These are phyloP conservation scores for Macrophya annulata DNA, from an alignment of 2,888 invertebrate genomes.

Conservation along the genomic window DNA sequence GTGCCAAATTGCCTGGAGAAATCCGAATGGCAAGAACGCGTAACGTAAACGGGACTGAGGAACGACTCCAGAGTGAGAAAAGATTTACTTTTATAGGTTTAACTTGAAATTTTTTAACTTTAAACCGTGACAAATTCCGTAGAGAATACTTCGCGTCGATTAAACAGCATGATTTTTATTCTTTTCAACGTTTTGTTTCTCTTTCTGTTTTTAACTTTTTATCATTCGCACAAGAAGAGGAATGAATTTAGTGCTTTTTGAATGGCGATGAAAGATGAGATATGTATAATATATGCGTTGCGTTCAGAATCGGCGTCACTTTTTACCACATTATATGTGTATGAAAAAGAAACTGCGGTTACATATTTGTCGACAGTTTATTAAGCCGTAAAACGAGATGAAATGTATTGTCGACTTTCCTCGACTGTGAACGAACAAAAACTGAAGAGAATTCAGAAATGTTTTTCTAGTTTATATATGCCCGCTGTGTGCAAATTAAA, in stretches of 20 bases:
- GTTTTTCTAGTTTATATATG: slow-evolving; percentile 63
- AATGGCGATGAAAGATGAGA: neutral
- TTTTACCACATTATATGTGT: neutral
- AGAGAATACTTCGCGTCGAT: slow-evolving; percentile 20
- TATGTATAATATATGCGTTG: neutral
- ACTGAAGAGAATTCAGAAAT: slow-evolving; percentile 29
- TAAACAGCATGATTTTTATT: slow-evolving; percentile 2
- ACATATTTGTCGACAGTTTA: slow-evolving; percentile 4
- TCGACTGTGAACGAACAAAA: slow-evolving; percentile 6
- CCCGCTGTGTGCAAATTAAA: slow-evolving; percentile 62
- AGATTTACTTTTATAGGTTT: slow-evolving; percentile 50
- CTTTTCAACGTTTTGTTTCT: slow-evolving; percentile 4
- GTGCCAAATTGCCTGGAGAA: slow-evolving; percentile 46
- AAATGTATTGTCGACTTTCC: slow-evolving; percentile 1
- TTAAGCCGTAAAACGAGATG: neutral
- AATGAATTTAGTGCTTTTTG: neutral
- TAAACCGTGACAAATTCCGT: slow-evolving; percentile 7
- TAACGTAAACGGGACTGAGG: slow-evolving; percentile 16
- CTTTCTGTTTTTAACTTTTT: neutral
- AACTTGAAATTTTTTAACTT: slow-evolving; percentile 42
- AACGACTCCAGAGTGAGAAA: slow-evolving; percentile 31
- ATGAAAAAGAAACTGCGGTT: neutral
- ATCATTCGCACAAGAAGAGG: neutral
- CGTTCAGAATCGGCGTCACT: neutral
- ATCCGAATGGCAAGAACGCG: slow-evolving; percentile 30